Percentiles rank a stretch among this genome's conserved stretches.
Conservation (phyloP, 2,888 invertebrate species). For the Deilephila porcellus region DNA sequence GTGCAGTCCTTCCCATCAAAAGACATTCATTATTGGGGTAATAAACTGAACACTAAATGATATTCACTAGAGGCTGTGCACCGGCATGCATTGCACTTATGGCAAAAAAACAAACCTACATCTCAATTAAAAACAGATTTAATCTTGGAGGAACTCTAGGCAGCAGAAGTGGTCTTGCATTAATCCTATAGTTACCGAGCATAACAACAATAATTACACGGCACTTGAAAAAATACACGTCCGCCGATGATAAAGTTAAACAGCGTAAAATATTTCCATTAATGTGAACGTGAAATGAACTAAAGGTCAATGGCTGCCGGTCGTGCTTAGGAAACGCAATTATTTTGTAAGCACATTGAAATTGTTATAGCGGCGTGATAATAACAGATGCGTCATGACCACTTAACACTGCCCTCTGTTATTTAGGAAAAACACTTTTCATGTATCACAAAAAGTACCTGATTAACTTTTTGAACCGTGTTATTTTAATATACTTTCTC, state of each 20-base stretch:
- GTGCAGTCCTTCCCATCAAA: neutral
- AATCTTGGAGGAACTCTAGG: slow-evolving; percentile 4
- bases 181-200: slow-evolving; percentile 17
- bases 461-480: neutral
- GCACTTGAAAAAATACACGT: slow-evolving; percentile 3
- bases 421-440: slow-evolving; percentile 35
- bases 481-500: neutral
- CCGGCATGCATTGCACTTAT: neutral
- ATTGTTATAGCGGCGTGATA: slow-evolving; percentile 77
- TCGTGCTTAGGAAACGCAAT: slow-evolving; percentile 81
- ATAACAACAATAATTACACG: slow-evolving; percentile 14
- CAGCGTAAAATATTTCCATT: slow-evolving; percentile 22
- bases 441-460: neutral
- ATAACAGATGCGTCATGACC: slow-evolving; percentile 74
- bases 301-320: slow-evolving; percentile 73
- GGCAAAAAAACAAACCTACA: neutral
- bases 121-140: slow-evolving; percentile 22
- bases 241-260: slow-evolving; percentile 29
- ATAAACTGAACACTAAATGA: neutral
- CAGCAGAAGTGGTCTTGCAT: neutral
- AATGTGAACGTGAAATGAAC: slow-evolving; percentile 46
- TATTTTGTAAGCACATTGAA: slow-evolving; percentile 75
- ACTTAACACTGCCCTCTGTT: slow-evolving; percentile 50
- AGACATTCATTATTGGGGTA: neutral
- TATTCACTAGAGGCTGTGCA: neutral